These are phyloP conservation scores for Pao palembangensis DNA, from an alignment of 2,113 vertebrate genomes.

Conservation along the genomic window DNA sequence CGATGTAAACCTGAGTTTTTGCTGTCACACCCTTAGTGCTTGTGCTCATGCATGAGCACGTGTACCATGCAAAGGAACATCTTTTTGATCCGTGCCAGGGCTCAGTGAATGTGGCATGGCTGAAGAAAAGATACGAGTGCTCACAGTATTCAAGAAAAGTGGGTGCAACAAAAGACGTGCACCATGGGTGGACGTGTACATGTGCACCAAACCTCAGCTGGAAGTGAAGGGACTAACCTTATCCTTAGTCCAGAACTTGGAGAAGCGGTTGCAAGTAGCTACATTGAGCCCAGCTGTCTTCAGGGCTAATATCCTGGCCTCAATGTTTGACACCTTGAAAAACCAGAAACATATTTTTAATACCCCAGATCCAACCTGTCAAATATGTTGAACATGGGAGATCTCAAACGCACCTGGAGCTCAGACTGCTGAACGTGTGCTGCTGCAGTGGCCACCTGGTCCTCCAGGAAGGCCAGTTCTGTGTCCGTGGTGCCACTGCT, in stretches of 20 bases:
- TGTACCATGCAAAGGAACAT: too few relatives aligned
- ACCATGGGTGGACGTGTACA: too few relatives aligned
- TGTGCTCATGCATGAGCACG: too few relatives aligned
- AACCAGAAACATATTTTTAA: slow-evolving; percentile 17
- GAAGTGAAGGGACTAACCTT: slow-evolving; percentile 53
- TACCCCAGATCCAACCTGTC: neutral
- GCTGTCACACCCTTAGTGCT: too few relatives aligned
- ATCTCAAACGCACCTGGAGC: slow-evolving; percentile 78
- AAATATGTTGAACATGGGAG: neutral
- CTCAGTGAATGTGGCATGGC: too few relatives aligned
- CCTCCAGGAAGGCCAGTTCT: slow-evolving; percentile 87
- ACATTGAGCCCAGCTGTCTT: slow-evolving; percentile 93
- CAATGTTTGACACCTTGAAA: slow-evolving; percentile 91
- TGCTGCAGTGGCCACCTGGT: slow-evolving; percentile 91
- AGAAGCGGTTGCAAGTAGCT: slow-evolving; percentile 82
- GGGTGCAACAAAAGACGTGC: too few relatives aligned
- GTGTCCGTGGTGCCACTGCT: slow-evolving; percentile 82
- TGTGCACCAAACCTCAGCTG: neutral
- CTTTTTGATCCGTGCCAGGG: too few relatives aligned
- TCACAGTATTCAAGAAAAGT: too few relatives aligned
- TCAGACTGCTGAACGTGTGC: slow-evolving; percentile 94
- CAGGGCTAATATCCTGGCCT: slow-evolving; percentile 94
- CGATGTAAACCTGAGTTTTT: too few relatives aligned
- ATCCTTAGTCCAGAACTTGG: slow-evolving; percentile 70
- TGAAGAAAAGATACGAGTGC: too few relatives aligned